Evolutionary conservation across 2,797 vertebrate genomes (phyloP).

Genomic region (Argya squamiceps): DNA sequence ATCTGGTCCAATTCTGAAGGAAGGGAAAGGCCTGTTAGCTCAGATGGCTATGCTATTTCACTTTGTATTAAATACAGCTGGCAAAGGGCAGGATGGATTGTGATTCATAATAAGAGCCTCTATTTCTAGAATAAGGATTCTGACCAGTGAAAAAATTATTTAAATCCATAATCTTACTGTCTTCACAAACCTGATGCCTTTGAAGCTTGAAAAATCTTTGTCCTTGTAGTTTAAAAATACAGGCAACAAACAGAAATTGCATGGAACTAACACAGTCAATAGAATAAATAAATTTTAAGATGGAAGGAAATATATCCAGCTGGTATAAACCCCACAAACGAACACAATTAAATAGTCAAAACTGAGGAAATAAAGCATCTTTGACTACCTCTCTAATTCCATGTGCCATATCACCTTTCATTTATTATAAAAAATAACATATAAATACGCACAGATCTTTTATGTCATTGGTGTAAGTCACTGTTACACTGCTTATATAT

Average conservation of each 20-base stretch:
- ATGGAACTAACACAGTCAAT: neutral
- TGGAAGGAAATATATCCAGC: neutral
- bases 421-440: neutral
- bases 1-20: neutral
- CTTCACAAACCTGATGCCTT: neutral
- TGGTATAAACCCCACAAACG: rapidly evolving
- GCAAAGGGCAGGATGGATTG: neutral
- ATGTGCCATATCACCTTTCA: neutral
- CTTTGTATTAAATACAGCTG: neutral
- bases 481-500: neutral
- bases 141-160: neutral
- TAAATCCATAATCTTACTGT: neutral
- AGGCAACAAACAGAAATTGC: neutral
- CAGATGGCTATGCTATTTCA: neutral
- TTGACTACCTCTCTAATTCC: neutral
- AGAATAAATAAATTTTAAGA: neutral
- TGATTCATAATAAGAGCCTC: neutral
- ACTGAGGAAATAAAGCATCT: neutral
- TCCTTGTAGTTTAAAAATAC: neutral
- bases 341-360: neutral
- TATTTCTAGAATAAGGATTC: neutral
- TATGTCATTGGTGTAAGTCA: neutral
- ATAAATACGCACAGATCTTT: neutral
- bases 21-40: neutral
- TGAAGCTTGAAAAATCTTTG: neutral